A percentile compares a stretch with the other conserved stretches of the same genome.
These are phyloP conservation scores for Falcaria lacertinaria DNA, from an alignment of 2,888 invertebrate species.

Conservation along the genomic window DNA sequence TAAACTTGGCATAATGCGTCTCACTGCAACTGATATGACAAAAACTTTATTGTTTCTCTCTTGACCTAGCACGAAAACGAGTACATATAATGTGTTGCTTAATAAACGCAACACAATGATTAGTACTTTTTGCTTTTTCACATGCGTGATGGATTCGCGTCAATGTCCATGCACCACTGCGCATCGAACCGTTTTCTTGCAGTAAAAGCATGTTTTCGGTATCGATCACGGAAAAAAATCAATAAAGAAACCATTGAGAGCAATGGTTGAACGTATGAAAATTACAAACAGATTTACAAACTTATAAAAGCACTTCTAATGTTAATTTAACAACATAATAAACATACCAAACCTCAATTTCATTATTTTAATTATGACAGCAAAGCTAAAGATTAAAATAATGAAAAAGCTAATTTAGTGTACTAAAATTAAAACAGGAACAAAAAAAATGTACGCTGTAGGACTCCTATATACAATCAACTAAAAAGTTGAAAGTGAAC, in stretches of 20 bases:
- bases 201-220: conserved; percentile 12
- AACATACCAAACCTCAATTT: no score
- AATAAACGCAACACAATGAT: conserved; percentile 24
- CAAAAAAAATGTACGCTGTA: no score
- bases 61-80: conserved; percentile 47
- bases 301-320: no score
- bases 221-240: conserved; percentile 19
- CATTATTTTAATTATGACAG: no score
- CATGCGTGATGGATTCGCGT: conserved; percentile 27
- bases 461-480: no score
- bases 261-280: conserved; percentile 5
- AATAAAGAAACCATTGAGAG: conserved; percentile 3
- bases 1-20: conserved; percentile 3
- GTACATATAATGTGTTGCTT: conserved; percentile 21
- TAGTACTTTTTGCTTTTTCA: conserved; percentile 32
- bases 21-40: conserved; percentile 30
- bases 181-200: background rate
- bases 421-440: no score
- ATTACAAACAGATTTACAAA: background rate
- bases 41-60: conserved; percentile 36
- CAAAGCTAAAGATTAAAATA: no score
- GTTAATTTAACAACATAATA: no score
- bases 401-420: no score
- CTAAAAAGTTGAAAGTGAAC: no score
- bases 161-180: conserved; percentile 18